Conservation (phyloP, 1,140 invertebrate genomes). For the Pomacea maculata region DNA sequence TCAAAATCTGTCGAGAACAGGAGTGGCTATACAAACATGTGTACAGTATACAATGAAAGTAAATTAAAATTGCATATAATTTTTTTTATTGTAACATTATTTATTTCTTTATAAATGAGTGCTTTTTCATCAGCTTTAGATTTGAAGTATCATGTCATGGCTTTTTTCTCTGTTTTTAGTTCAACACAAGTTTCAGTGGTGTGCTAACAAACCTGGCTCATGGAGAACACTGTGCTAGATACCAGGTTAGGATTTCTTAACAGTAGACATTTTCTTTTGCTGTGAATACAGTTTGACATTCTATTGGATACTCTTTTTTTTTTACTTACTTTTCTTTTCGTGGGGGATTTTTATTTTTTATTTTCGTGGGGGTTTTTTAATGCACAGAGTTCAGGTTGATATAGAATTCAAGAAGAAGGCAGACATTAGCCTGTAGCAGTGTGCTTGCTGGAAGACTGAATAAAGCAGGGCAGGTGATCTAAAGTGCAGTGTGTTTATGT, state of each 20-base stretch:
- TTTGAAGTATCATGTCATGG: slow-evolving; percentile 1
- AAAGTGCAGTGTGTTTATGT: background rate
- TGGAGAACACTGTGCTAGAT: slow-evolving; percentile 89
- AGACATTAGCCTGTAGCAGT: too few species aligned
- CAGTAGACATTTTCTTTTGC: too few species aligned
- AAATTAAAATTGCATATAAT: background rate
- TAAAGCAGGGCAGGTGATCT: too few species aligned
- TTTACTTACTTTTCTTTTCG: too few species aligned
- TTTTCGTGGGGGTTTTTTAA: too few species aligned
- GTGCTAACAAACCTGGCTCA: slow-evolving; percentile 85
- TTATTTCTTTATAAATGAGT: background rate
- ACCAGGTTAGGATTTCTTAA: slow-evolving; percentile 64
- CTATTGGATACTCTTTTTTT: too few species aligned
- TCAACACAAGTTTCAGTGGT: slow-evolving; percentile 79
- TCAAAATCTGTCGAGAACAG: background rate
- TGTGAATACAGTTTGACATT: too few species aligned
- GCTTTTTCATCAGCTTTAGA: background rate
- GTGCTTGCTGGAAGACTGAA: too few species aligned
- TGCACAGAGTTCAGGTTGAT: too few species aligned
- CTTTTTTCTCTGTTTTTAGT: slow-evolving; percentile 77
- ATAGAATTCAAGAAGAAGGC: too few species aligned
- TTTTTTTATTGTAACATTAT: background rate
- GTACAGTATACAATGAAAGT: background rate
- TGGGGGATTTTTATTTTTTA: too few species aligned
- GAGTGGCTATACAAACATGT: too few species aligned